Base-by-base conservation (phyloP, 2,888 invertebrate species). In the Synanthedon myopaeformis region DNA sequence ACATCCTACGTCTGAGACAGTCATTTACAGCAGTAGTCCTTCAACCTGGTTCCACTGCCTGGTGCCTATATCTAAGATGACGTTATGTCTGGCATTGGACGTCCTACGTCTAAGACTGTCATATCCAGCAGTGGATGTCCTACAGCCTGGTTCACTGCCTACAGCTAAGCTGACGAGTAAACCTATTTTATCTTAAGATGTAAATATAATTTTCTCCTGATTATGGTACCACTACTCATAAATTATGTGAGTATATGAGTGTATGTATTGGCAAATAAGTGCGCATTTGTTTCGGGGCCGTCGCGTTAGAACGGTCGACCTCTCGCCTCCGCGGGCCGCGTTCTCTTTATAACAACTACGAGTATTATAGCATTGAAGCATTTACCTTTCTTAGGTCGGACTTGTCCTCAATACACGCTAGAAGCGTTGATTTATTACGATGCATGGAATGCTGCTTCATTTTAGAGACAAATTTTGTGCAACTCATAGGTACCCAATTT, bases 361-460 rank as follows among this genome's bases (percentile, higher is more conserved):
- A 35, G 35, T 35, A 35, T 35, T 35, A 35, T 35, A 80, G 75
- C 82, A 82, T 83, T 83, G 80, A 83, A 71, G 82, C 77, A 81
- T 83, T 83, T 84, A 82, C 84, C 84, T 84, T 84, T 84, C 84
- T 81, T 83, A 82, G 84, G 79, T 82, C 76, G 74, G 73, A 74
- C 75, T 76, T 85, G 86, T 84, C 82, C 85, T 82, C 84, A 84
- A 82, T 84, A 78, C 76, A 65, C 63, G 59, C 73, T 79, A 72
- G 76, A 79, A 75, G 75, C 77, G 75, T 78, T 82, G 79, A 83
- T 82, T 83, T 82, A 83, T 80, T 75, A 72, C 75, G 76, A 81
- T 79, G 76, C 73, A 76, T 69, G 74, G 76, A 77, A 79, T 81
- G 77, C 70, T 59, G 69, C 64, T 68, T 76, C 69, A 72, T 74